Evolutionary conservation across 2,888 invertebrate genomes (phyloP).

Genomic region (Cinara cedri): DNA sequence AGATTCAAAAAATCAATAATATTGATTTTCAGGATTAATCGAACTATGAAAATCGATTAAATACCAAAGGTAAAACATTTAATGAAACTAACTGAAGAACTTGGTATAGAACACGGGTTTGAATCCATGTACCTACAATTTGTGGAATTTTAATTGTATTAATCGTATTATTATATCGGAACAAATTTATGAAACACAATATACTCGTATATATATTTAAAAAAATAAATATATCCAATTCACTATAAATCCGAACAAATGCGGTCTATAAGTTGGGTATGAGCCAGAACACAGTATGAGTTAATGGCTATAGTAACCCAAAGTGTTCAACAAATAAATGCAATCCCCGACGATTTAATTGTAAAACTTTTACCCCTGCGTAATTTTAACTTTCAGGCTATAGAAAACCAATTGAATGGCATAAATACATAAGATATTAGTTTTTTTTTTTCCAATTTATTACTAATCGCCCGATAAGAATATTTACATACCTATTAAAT

Average conservation of each 20-base stretch:
- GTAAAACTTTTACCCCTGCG: slow-evolving; percentile 17
- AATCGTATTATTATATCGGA: background rate
- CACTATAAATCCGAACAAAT: slow-evolving; percentile 6
- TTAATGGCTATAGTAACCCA: slow-evolving; percentile 17
- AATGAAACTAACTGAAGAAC: too few species aligned
- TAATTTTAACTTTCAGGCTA: slow-evolving; percentile 1
- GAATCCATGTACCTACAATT: background rate
- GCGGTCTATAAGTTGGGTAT: slow-evolving; percentile 31
- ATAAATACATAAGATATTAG: background rate
- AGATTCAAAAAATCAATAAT: too few species aligned
- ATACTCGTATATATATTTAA: too few species aligned
- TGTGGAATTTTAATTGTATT: background rate
- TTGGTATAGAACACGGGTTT: too few species aligned
- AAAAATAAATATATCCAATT: background rate
- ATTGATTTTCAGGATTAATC: too few species aligned
- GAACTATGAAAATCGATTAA: too few species aligned
- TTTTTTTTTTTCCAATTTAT: background rate
- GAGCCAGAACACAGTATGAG: slow-evolving; percentile 23
- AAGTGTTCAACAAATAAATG: slow-evolving; percentile 10
- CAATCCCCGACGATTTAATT: slow-evolving; percentile 28
- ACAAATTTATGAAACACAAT: background rate
- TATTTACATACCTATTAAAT: slow-evolving; percentile 2
- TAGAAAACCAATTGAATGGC: background rate
- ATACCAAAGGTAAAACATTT: too few species aligned
- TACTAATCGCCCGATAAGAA: background rate